These are phyloP conservation scores for Parnassius glacialis DNA, from an alignment of 2,888 invertebrate genomes.

Conservation along the genomic window DNA sequence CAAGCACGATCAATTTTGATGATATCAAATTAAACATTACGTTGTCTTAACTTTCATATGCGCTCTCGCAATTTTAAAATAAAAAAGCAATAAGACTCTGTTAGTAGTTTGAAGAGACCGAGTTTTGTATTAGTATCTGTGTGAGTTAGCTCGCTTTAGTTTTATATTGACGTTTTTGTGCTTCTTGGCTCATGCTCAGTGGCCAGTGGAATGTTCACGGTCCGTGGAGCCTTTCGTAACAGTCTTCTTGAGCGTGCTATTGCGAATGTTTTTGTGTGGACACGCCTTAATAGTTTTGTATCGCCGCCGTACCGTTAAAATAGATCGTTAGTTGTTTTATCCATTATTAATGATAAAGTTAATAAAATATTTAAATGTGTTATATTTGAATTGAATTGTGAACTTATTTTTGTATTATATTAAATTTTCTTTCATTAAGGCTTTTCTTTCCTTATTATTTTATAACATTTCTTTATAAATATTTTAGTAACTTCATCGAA, in stretches of 20 bases:
- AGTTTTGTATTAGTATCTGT: slow-evolving; percentile 47
- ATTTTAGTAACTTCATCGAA: no score
- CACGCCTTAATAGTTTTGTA: slow-evolving; percentile 62
- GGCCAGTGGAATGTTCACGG: slow-evolving; percentile 76
- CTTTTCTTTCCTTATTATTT: no score
- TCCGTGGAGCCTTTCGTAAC: slow-evolving; percentile 76
- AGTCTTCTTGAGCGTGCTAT: slow-evolving; percentile 66
- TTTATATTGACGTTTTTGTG: slow-evolving; percentile 60
- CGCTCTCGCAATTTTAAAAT: slow-evolving; percentile 11
- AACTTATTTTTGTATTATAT: no score
- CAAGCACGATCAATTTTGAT: slow-evolving; percentile 1
- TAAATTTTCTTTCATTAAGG: no score
- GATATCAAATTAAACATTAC: slow-evolving; percentile 5
- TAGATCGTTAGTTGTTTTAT: slow-evolving; percentile 17
- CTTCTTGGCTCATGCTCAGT: slow-evolving; percentile 63
- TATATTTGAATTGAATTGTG: no score
- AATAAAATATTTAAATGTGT: no score
- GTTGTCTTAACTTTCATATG: not conserved
- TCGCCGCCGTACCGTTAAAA: slow-evolving; percentile 34
- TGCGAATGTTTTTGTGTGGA: slow-evolving; percentile 76
- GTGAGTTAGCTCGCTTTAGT: slow-evolving; percentile 29
- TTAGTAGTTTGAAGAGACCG: slow-evolving; percentile 31
- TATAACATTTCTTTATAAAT: no score
- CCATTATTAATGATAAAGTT: slow-evolving; percentile 1
- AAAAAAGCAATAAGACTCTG: slow-evolving; percentile 21